Percentiles rank a stretch among this genome's conserved stretches.
Evolutionary conservation across 2,113 vertebrate genomes (phyloP).

Genomic region (Pangasianodon gigas): DNA sequence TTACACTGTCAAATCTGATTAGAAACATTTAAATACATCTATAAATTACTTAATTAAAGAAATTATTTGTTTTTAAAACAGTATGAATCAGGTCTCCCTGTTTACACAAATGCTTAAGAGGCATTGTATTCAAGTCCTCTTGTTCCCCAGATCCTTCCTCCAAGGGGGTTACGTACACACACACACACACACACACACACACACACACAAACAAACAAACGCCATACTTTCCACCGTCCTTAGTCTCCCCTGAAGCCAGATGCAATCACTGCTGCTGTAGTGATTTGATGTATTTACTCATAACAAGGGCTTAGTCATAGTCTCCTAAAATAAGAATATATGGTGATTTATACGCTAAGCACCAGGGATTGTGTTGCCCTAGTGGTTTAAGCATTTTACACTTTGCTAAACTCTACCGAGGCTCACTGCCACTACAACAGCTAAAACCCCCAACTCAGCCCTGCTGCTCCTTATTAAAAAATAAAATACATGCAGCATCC

Average conservation of each 20-base stretch:
- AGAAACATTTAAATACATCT: slow-evolving; percentile 54
- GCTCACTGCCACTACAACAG: slow-evolving; percentile 63
- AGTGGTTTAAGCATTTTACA: slow-evolving; percentile 74
- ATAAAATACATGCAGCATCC: not conserved
- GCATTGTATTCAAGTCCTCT: slow-evolving; percentile 69
- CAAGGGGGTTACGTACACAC: slow-evolving; percentile 32
- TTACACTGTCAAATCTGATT: not conserved
- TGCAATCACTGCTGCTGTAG: slow-evolving; percentile 64
- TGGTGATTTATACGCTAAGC: slow-evolving; percentile 77
- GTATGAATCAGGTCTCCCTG: slow-evolving; percentile 48
- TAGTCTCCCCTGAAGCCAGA: slow-evolving; percentile 69
- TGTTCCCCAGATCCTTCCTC: slow-evolving; percentile 50
- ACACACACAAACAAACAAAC: slow-evolving; percentile 47
- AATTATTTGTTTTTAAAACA: slow-evolving; percentile 41
- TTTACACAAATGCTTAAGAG: slow-evolving; percentile 68
- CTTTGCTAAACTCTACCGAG: slow-evolving; percentile 69
- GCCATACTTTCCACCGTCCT: slow-evolving; percentile 60
- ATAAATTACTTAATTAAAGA: slow-evolving; percentile 65
- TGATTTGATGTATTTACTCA: slow-evolving; percentile 73
- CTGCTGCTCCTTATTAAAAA: slow-evolving; percentile 48
- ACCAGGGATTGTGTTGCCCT: slow-evolving; percentile 71
- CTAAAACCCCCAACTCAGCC: slow-evolving; percentile 61
- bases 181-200: slow-evolving; percentile 21
- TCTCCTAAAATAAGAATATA: slow-evolving; percentile 71
- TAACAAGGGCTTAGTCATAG: slow-evolving; percentile 76